These are phyloP conservation scores for Sarcophaga caerulescens DNA, from an alignment of 2,888 invertebrate genomes.

Conservation along the genomic window DNA sequence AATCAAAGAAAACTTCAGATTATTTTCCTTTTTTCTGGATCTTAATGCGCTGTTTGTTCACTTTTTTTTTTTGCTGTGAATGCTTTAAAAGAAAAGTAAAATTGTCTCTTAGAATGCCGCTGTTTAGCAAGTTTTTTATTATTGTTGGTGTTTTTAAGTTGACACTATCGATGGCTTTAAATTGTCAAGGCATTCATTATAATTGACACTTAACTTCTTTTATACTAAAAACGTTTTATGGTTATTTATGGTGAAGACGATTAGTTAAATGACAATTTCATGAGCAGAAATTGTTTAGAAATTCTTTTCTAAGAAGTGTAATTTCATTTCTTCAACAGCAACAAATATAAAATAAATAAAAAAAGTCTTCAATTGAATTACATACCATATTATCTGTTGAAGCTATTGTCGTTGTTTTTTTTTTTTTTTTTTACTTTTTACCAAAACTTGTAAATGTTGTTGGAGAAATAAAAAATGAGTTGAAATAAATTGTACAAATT, in stretches of 20 bases:
- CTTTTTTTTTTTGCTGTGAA: constrained; percentile 17
- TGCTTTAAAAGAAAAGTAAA: constrained; percentile 51
- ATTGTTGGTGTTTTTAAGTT: constrained; percentile 53
- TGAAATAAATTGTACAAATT: constrained; percentile 58
- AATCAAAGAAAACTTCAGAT: neutral
- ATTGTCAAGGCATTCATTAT: constrained; percentile 71
- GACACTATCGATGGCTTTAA: constrained; percentile 70
- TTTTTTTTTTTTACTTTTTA: neutral
- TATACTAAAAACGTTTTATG: constrained; percentile 66
- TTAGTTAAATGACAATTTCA: constrained; percentile 69
- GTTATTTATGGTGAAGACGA: constrained; percentile 68
- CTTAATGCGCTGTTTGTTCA: neutral
- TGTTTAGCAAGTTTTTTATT: constrained; percentile 51
- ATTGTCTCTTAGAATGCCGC: constrained; percentile 60
- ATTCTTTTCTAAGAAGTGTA: constrained; percentile 68
- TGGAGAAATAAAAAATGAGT: constrained; percentile 20
- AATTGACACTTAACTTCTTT: constrained; percentile 70
- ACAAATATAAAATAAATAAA: constrained; percentile 46
- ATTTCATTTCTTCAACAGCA: constrained; percentile 56
- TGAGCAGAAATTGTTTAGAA: constrained; percentile 67
- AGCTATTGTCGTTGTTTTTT: neutral
- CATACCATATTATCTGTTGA: neutral
- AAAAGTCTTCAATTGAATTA: constrained; percentile 49
- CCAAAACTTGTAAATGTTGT: constrained; percentile 40
- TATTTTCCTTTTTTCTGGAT: neutral